phyloP scores from a whole-genome alignment of 2,888 invertebrate species.

The Caenorhabditis virilis region DNA sequence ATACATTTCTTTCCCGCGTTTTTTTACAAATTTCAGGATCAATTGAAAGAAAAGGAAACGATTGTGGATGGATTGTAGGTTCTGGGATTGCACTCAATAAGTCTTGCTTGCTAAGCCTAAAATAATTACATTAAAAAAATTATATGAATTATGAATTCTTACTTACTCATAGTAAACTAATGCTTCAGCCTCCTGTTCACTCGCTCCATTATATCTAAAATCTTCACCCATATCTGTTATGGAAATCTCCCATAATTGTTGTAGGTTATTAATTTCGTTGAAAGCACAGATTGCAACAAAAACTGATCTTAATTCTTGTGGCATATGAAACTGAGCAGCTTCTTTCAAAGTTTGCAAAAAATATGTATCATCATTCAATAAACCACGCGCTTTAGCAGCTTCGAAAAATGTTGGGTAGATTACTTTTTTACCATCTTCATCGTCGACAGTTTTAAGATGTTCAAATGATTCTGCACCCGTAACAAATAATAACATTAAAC shows the following conservation, averaged over 20 bases:
- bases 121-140: not conserved
- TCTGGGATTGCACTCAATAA: not conserved
- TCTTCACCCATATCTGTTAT: conserved; percentile 9
- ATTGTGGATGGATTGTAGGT: too few relatives aligned
- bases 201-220: not conserved
- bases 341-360: conserved; percentile 12
- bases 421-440: not conserved
- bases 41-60: too few relatives aligned
- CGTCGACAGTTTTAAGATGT: conserved; percentile 11
- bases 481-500: conserved; percentile 10
- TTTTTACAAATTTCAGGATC: not conserved
- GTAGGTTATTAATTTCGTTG: not conserved
- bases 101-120: not conserved
- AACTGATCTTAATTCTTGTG: conserved; percentile 7
- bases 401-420: conserved; percentile 16
- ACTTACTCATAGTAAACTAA: conserved; percentile 15
- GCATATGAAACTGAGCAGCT: conserved; percentile 10
- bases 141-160: not conserved
- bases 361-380: conserved; percentile 11
- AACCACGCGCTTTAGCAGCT: conserved; percentile 18
- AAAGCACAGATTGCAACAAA: conserved; percentile 12
- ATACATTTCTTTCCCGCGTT: not conserved
- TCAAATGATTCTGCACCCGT: conserved; percentile 14
- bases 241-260: conserved; percentile 11
- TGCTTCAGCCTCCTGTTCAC: conserved; percentile 2